phyloP scores from a whole-genome alignment of 2,797 vertebrate genomes.

The Pantherophis vulpinus region DNA sequence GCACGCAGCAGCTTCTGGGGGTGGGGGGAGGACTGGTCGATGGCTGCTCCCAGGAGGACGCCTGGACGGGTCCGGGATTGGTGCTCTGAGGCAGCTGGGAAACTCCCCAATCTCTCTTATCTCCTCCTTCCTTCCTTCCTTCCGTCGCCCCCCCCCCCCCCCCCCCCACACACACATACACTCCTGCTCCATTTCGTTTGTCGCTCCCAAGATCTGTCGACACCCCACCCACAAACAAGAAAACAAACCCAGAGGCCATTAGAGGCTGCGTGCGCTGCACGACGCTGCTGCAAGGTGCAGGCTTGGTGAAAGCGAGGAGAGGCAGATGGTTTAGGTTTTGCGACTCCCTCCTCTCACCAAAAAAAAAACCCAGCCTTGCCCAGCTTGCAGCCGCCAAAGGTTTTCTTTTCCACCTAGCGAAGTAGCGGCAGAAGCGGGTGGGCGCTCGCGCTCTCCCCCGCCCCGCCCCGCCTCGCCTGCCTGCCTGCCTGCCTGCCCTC shows the following conservation, averaged over 20 bases:
- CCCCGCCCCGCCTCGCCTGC: neutral
- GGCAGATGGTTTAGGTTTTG: constrained; percentile 3
- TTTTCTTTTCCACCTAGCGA: neutral
- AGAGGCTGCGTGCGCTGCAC: neutral
- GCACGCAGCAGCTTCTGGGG: neutral
- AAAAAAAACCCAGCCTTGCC: neutral
- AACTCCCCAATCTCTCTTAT: neutral
- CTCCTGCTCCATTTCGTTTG: neutral
- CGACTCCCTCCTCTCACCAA: neutral
- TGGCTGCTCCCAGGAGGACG: neutral
- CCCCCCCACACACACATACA: too few species aligned
- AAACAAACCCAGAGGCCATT: constrained; percentile 24
- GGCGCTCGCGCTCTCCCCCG: neutral
- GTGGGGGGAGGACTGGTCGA: neutral
- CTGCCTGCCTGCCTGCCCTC: neutral
- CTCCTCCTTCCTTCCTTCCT: neutral
- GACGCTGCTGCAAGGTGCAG: constrained; percentile 24
- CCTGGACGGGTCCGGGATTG: neutral
- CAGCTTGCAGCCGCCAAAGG: neutral
- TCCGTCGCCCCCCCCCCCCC: rapidly evolving
- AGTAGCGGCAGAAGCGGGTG: neutral
- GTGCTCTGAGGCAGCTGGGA: neutral
- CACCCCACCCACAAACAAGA: neutral
- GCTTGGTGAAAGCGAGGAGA: neutral
- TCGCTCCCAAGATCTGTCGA: neutral